Percentiles rank a stretch among this genome's conserved stretches.
These are phyloP conservation scores for Andrena bicolor DNA, from an alignment of 2,888 invertebrate genomes.

Conservation along the genomic window DNA sequence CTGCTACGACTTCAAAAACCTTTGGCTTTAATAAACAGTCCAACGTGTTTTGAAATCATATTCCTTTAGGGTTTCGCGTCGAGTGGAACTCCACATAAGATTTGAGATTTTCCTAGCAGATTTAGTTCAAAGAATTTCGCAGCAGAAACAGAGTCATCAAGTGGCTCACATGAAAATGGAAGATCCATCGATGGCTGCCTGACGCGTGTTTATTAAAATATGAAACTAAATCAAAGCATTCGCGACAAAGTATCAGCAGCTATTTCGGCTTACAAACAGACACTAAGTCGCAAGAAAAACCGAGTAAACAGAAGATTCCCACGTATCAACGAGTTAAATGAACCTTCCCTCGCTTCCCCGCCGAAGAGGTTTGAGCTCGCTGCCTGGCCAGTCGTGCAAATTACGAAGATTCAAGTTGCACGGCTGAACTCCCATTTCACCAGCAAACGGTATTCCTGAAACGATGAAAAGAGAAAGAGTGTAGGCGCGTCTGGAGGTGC, in stretches of 20 bases:
- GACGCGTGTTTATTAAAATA: too few relatives aligned
- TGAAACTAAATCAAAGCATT: too few relatives aligned
- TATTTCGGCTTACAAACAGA: too few relatives aligned
- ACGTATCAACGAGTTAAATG: too few relatives aligned
- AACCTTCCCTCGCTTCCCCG: too few relatives aligned
- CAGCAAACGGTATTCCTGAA: neutral
- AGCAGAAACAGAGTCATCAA: too few relatives aligned
- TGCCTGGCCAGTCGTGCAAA: neutral
- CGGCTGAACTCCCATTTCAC: neutral
- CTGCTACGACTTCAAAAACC: conserved; percentile 18
- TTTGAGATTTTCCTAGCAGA: neutral
- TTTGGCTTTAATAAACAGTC: conserved; percentile 22
- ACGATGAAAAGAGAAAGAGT: neutral
- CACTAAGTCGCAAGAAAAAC: too few relatives aligned
- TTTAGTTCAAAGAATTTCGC: neutral
- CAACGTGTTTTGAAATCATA: neutral
- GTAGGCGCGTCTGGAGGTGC: neutral
- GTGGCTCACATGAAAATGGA: neutral
- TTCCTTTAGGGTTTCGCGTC: neutral
- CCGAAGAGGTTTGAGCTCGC: neutral
- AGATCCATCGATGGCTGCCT: too few relatives aligned
- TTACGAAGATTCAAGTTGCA: neutral
- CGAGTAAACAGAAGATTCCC: too few relatives aligned
- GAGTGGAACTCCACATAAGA: neutral
- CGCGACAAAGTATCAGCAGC: too few relatives aligned